Evolutionary conservation across 2,797 vertebrate genomes (phyloP).

Genomic region (Rallus crepitans): DNA sequence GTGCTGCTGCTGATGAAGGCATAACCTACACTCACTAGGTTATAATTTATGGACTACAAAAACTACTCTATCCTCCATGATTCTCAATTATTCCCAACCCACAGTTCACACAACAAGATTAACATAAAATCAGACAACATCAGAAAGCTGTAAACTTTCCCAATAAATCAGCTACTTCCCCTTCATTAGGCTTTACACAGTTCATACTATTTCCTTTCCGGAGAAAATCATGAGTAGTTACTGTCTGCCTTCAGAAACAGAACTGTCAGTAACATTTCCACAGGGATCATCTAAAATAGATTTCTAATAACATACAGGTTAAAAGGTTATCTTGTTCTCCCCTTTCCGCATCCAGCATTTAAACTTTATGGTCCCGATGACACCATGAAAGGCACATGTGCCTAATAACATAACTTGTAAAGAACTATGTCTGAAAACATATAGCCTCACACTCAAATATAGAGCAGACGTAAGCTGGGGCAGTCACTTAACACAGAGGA

Average conservation of each 20-base stretch:
- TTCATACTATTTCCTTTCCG: conserved; percentile 10
- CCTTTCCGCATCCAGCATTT: conserved; percentile 25
- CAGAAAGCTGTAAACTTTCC: neutral
- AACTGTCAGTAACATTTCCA: conserved; percentile 21
- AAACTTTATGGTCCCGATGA: conserved; percentile 5
- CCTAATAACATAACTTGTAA: conserved; percentile 41
- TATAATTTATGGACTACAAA: neutral
- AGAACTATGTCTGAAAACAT: conserved; percentile 39
- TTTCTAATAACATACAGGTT: conserved; percentile 5
- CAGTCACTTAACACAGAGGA: neutral
- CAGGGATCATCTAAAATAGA: conserved; percentile 9
- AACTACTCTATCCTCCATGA: neutral
- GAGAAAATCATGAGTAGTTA: conserved; percentile 29
- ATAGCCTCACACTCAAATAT: neutral
- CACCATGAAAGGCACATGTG: conserved; percentile 31
- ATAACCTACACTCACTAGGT: neutral
- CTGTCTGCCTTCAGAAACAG: conserved; percentile 38
- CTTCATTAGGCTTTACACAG: conserved; percentile 27
- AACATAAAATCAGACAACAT: neutral
- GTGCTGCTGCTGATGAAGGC: neutral
- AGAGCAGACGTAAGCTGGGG: neutral
- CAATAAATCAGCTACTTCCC: neutral
- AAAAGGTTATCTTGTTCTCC: conserved; percentile 39
- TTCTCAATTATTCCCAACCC: neutral
- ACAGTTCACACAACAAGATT: neutral